phyloP scores from a whole-genome alignment of 2,888 invertebrate genomes.

The Tachina fera region DNA sequence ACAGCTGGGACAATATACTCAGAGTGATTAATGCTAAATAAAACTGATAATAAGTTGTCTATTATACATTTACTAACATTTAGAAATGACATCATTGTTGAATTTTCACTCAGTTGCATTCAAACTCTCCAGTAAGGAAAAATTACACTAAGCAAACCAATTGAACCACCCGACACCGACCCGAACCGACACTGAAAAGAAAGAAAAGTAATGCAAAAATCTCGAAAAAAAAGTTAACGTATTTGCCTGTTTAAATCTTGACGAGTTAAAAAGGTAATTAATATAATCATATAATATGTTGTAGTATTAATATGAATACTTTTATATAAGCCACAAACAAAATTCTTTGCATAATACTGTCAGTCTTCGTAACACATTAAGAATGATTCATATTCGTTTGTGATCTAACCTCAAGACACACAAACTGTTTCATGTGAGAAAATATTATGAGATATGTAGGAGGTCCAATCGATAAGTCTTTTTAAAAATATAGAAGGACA shows the following conservation, averaged over 20 bases:
- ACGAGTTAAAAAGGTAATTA: neutral
- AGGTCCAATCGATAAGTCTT: too few species aligned
- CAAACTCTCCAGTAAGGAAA: too few species aligned
- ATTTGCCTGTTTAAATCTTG: neutral
- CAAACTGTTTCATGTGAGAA: constrained; percentile 19
- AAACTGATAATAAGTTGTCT: too few species aligned
- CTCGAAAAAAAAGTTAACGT: neutral
- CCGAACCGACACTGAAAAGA: too few species aligned
- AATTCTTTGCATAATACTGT: constrained; percentile 25
- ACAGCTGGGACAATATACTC: too few species aligned
- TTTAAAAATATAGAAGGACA: too few species aligned
- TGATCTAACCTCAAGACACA: neutral
- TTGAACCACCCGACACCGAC: too few species aligned
- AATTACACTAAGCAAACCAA: too few species aligned
- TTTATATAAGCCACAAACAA: neutral
- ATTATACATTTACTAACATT: too few species aligned
- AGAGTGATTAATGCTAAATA: too few species aligned
- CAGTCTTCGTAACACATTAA: constrained; percentile 60
- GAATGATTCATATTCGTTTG: constrained; percentile 51
- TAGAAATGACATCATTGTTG: too few species aligned
- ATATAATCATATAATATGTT: neutral
- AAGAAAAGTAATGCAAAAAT: neutral
- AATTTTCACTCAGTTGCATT: too few species aligned
- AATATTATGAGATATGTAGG: neutral
- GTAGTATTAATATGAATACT: constrained; percentile 1